Evolutionary conservation across 2,113 vertebrate genomes (phyloP).

Genomic region (Percina caprodes): DNA sequence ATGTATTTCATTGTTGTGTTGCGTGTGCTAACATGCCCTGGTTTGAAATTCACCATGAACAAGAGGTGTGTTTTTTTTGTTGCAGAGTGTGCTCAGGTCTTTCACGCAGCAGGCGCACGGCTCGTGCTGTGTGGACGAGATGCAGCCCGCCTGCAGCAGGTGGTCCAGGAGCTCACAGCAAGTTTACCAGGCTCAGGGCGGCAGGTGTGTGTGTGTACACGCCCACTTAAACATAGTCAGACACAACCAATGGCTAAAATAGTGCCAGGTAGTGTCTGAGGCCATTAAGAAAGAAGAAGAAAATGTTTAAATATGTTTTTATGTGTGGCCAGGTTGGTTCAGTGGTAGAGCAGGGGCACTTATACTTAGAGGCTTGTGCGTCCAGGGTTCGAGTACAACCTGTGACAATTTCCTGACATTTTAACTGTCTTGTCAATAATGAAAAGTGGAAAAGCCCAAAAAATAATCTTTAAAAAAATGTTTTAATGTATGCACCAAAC

Average conservation of each 20-base stretch:
- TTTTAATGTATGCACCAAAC: no score
- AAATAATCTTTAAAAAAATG: no score
- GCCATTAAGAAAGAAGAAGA: no score
- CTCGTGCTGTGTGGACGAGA: constrained; percentile 94
- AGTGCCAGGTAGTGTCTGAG: neutral
- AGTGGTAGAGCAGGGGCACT: no score
- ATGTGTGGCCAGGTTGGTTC: no score
- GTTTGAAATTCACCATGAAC: neutral
- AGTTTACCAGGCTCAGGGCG: constrained; percentile 27
- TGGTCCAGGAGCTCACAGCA: constrained; percentile 84
- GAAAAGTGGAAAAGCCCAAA: no score
- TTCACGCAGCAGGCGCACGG: constrained; percentile 89
- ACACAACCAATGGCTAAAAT: neutral
- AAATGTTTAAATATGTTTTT: no score
- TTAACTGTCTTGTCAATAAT: no score
- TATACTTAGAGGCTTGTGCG: no score
- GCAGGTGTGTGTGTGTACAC: constrained; percentile 72
- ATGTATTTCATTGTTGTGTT: neutral
- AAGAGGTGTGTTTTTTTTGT: neutral
- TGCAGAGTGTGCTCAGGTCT: constrained; percentile 92
- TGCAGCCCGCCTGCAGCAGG: constrained; percentile 83
- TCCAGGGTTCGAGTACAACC: no score
- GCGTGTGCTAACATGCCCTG: neutral
- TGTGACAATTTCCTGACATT: no score
- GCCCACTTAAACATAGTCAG: neutral